Evolutionary conservation across 1,140 invertebrate genomes (phyloP).

Genomic region (Lucilia cuprina): DNA sequence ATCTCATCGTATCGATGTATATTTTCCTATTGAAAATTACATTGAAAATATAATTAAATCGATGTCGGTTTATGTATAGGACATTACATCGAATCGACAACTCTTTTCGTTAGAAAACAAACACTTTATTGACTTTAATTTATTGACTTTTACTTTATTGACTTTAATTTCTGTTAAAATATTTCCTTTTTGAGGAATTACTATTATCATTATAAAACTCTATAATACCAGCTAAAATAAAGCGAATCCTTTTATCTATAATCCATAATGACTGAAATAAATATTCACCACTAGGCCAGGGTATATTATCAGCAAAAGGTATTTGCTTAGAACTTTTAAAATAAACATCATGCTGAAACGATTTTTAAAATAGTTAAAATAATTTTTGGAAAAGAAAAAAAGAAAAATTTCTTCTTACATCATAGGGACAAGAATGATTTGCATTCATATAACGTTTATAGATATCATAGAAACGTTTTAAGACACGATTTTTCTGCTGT

Average conservation of each 20-base stretch:
- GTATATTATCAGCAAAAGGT: neutral
- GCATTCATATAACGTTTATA: neutral
- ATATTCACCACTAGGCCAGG: neutral
- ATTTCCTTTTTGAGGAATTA: too few species aligned
- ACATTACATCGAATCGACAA: neutral
- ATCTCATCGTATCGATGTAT: too few species aligned
- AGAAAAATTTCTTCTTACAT: neutral
- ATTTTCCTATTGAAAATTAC: too few species aligned
- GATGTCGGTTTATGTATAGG: too few species aligned
- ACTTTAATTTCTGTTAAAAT: too few species aligned
- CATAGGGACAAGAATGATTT: conserved; percentile 14
- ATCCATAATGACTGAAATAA: neutral
- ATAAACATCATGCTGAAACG: conserved; percentile 4
- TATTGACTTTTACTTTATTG: too few species aligned
- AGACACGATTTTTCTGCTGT: neutral
- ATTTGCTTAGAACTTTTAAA: neutral
- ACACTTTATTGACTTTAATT: too few species aligned
- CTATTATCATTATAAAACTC: too few species aligned
- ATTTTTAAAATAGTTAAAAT: neutral
- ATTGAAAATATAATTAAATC: too few species aligned
- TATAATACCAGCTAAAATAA: neutral
- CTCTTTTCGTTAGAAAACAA: too few species aligned
- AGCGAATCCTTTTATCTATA: neutral
- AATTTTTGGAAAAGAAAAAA: neutral
- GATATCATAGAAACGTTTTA: neutral